Evolutionary conservation across 2,113 vertebrate genomes (phyloP).

Genomic region (Carollia perspicillata): DNA sequence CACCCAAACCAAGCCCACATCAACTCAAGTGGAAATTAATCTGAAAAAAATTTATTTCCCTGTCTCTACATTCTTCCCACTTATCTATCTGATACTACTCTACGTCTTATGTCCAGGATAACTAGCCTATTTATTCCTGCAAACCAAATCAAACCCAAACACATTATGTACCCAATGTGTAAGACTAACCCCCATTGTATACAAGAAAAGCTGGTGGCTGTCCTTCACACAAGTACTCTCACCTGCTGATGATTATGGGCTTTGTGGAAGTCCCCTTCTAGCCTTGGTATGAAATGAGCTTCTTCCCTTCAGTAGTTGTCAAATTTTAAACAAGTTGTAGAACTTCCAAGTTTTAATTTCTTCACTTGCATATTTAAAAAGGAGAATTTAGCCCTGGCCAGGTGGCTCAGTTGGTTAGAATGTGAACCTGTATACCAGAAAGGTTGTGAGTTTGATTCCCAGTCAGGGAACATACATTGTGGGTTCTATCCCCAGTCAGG

Average conservation of each 20-base stretch:
- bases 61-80: not conserved
- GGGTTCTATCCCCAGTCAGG: too few relatives aligned
- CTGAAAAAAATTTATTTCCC: not conserved
- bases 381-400: not conserved
- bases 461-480: too few relatives aligned
- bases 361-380: not conserved
- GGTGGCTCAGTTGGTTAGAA: too few relatives aligned
- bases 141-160: not conserved
- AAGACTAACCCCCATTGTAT: not conserved
- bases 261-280: not conserved
- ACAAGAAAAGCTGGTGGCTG: not conserved
- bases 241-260: not conserved
- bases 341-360: slow-evolving; percentile 20
- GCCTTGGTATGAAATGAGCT: not conserved
- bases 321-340: not conserved
- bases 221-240: not conserved
- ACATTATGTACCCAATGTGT: not conserved
- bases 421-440: too few relatives aligned
- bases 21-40: not conserved
- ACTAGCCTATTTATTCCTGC: not conserved
- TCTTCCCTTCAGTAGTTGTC: not conserved
- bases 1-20: not conserved
- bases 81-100: not conserved
- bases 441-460: too few relatives aligned
- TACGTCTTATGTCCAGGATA: not conserved